Conservation (phyloP, 2,888 invertebrate genomes). For the Flexamia atlantica region DNA sequence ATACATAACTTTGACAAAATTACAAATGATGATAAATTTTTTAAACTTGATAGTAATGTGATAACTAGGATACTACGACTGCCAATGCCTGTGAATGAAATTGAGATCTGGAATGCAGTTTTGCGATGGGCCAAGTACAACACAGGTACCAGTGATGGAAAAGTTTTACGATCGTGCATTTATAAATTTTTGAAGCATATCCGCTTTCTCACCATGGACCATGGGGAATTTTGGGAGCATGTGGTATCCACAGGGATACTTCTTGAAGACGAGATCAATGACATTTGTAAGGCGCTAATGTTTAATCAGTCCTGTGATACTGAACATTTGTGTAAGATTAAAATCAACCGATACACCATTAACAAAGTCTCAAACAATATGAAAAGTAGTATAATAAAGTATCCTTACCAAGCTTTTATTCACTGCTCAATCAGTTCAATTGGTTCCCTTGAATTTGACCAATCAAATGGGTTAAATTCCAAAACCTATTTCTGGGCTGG, state of each 20-base stretch:
- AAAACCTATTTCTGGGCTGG: background rate
- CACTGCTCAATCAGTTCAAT: background rate
- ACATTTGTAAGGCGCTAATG: background rate
- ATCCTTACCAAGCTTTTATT: background rate
- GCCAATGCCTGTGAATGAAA: background rate
- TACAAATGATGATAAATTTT: background rate
- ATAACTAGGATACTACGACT: background rate
- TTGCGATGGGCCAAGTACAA: conserved; percentile 13
- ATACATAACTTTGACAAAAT: background rate
- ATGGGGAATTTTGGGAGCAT: background rate
- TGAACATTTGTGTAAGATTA: background rate
- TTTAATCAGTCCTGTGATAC: background rate
- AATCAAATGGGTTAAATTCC: background rate
- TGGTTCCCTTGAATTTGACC: background rate
- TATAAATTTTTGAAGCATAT: background rate
- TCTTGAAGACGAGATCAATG: background rate
- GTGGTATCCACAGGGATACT: background rate
- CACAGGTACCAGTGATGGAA: background rate
- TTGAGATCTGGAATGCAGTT: conserved; percentile 21
- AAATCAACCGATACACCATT: background rate
- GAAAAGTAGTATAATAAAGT: background rate
- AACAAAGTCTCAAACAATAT: background rate
- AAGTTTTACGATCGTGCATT: background rate
- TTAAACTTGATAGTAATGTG: background rate
- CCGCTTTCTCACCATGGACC: background rate